Percentiles rank a stretch among this genome's conserved stretches.
Conservation (phyloP, 1,140 invertebrate species). For the Bacillus rossius region DNA sequence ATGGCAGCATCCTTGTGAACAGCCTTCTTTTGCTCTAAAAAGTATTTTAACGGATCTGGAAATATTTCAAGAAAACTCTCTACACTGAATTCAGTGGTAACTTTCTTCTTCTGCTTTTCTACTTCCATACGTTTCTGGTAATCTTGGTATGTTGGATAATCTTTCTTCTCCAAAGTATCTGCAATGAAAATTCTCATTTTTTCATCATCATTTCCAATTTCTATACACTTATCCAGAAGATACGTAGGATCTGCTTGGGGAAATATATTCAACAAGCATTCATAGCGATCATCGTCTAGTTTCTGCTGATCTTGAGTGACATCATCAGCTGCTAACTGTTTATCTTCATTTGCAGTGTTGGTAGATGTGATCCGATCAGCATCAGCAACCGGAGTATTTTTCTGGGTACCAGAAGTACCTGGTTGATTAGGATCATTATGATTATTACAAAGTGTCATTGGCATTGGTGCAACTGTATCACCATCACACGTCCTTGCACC, state of each 20-base stretch:
- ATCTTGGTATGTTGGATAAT: conserved; percentile 50
- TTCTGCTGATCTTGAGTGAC: conserved; percentile 18
- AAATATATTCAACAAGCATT: conserved; percentile 37
- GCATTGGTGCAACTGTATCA: too few relatives aligned
- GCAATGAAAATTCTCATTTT: conserved; percentile 37
- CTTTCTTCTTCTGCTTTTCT: conserved; percentile 37
- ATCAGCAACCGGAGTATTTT: too few relatives aligned
- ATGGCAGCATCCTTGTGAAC: background rate
- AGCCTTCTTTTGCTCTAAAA: conserved; percentile 37
- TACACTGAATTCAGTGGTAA: conserved; percentile 42
- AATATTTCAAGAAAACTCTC: conserved; percentile 49
- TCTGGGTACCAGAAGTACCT: too few relatives aligned
- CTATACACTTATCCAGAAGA: conserved; percentile 38
- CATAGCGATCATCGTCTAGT: conserved; percentile 37
- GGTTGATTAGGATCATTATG: too few relatives aligned
- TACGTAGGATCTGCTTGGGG: conserved; percentile 49
- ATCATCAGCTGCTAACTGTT: conserved; percentile 3
- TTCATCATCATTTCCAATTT: conserved; percentile 24
- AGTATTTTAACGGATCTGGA: conserved; percentile 48
- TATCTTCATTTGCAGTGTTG: too few relatives aligned
- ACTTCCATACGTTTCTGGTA: conserved; percentile 38
- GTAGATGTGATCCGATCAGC: too few relatives aligned
- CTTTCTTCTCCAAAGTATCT: conserved; percentile 37
- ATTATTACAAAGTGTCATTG: too few relatives aligned
- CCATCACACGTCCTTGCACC: too few relatives aligned